Evolutionary conservation across 2,113 vertebrate genomes (phyloP).

Genomic region (Apodemus sylvaticus): DNA sequence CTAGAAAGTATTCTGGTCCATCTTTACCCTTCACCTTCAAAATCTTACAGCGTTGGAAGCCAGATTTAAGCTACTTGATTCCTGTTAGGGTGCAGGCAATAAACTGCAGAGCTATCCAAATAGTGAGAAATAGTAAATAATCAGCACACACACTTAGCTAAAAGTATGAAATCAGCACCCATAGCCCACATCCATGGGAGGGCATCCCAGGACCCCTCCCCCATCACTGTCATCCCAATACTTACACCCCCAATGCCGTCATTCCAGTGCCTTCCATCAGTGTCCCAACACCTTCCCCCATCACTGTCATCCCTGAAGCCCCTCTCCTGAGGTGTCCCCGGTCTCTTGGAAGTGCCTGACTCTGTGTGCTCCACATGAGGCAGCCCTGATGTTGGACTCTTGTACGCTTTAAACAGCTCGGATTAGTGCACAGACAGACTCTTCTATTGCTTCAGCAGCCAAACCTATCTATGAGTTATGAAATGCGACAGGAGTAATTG

Average conservation of each 20-base stretch:
- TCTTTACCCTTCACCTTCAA: not conserved
- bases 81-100: not conserved
- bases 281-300: too few relatives aligned
- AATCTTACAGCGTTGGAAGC: not conserved
- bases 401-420: accelerated
- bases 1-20: not conserved
- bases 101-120: not conserved
- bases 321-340: accelerated
- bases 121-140: not conserved
- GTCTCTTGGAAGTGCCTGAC: too few relatives aligned
- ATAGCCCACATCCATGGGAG: accelerated
- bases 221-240: accelerated
- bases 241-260: accelerated
- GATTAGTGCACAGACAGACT: accelerated
- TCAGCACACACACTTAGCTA: accelerated
- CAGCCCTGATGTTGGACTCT: not conserved
- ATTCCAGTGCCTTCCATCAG: accelerated
- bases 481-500: not conserved
- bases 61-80: not conserved
- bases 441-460: not conserved
- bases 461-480: not conserved
- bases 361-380: accelerated
- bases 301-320: accelerated
- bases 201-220: accelerated
- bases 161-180: too few relatives aligned